Base-by-base conservation (phyloP, 2,797 vertebrate species). In the Gymnopithys bicolor region DNA sequence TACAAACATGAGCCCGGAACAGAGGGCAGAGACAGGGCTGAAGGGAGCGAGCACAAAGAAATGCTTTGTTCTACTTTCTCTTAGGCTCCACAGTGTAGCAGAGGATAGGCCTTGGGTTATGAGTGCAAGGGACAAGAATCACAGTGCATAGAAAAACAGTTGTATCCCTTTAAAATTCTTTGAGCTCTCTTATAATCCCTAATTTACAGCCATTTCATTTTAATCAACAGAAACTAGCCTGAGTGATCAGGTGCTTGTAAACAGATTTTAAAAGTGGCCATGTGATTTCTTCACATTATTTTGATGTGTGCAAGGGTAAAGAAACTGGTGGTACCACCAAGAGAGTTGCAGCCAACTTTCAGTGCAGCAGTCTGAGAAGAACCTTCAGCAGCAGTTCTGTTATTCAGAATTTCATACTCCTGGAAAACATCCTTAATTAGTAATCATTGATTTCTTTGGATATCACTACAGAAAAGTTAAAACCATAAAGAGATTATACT, bases 1-100 rank as follows among this genome's bases (percentile, higher is more conserved):
- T 91, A 91, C 73, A 91, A 96, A 91, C 91, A 88, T 8, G 62
- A 90, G 88, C 55, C 33, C 14, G 39, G 62, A 79, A 77, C 41
- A 78, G 89, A 94, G 77, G 74, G 48, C 70, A 93, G 73, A 86
- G 67, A 24, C 41, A 49, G 78, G 53, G 56, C 74, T 91, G 60
- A 62, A 41, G 49, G 25, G 39, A 89, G 22, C 24, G 15, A 87
- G 25, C 19, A 94, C 73, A 94, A 81, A 93, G 73, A 37, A 66
- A 14, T 1, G 0, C 81, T 96, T 89, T 93, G 84, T 88, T 90
- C 8, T 6, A 66, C 58, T 84, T 92, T 73, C 48, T 91, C 69
- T 81, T 35, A 52, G 32, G 74, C 51, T 66, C 13, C 30, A n/a
- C 45, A 46, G 66, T 18, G 32, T 13, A 84, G 55, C 78, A 62